Conservation (phyloP, 2,888 invertebrate genomes). For the Panzeria rudis region DNA sequence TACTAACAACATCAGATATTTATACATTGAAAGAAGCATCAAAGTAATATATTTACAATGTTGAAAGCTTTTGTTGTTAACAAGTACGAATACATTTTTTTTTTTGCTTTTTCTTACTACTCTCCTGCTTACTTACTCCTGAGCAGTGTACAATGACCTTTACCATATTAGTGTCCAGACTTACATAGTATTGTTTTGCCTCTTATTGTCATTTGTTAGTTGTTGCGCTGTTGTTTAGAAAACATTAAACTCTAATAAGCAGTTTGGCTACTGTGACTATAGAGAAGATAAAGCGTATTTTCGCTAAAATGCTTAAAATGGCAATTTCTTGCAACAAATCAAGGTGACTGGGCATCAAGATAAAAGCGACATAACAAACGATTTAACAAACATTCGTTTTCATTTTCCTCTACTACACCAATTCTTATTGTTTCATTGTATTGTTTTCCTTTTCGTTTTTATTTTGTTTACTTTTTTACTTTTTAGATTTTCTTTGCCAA, state of each 20-base stretch:
- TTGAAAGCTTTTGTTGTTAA: constrained; percentile 23
- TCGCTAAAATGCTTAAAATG: constrained; percentile 79
- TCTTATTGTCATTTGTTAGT: constrained; percentile 19
- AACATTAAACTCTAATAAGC: constrained; percentile 46
- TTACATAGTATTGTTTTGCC: constrained; percentile 33
- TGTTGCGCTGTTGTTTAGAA: constrained; percentile 33
- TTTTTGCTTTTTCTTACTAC: too few species aligned
- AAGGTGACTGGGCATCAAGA: constrained; percentile 83
- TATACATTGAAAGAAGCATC: constrained; percentile 68
- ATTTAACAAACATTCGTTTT: constrained; percentile 74
- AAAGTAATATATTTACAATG: constrained; percentile 26
- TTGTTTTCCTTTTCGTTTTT: not conserved
- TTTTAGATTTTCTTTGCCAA: too few species aligned
- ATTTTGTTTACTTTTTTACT: not conserved
- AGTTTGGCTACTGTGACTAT: constrained; percentile 58
- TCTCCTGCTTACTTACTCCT: not conserved
- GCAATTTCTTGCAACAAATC: constrained; percentile 82
- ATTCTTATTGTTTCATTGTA: constrained; percentile 37
- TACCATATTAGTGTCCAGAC: constrained; percentile 33
- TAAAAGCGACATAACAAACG: constrained; percentile 82
- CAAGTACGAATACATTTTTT: not conserved
- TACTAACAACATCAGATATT: not conserved
- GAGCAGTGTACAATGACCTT: constrained; percentile 62
- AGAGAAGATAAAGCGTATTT: constrained; percentile 43
- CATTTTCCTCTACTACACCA: too few species aligned